These are phyloP conservation scores for Colistium nudipinnis DNA, from an alignment of 2,113 vertebrate species.

Conservation along the genomic window DNA sequence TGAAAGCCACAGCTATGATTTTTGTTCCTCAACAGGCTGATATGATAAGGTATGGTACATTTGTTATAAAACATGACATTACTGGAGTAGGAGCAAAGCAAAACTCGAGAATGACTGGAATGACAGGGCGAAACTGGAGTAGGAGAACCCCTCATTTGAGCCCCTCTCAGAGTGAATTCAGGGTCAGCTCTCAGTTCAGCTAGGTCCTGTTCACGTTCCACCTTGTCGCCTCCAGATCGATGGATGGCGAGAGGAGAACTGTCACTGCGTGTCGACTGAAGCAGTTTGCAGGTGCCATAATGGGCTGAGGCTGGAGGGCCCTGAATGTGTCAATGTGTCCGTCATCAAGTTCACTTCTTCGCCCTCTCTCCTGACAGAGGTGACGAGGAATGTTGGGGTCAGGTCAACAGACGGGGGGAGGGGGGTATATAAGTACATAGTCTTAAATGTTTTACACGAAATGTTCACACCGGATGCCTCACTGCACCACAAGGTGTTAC, in stretches of 20 bases:
- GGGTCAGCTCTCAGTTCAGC: conserved; percentile 10
- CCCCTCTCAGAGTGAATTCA: not conserved
- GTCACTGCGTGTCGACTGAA: not conserved
- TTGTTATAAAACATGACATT: too few relatives aligned
- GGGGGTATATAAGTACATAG: too few relatives aligned
- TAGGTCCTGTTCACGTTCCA: conserved; percentile 20
- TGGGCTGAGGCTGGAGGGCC: conserved; percentile 18
- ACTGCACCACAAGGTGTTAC: not conserved
- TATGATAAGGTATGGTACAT: too few relatives aligned
- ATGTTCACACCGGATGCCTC: not conserved
- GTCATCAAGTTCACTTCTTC: conserved; percentile 28
- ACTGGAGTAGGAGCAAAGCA: too few relatives aligned
- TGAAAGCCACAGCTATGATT: too few relatives aligned
- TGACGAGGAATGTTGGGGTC: not conserved
- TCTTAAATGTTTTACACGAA: not conserved
- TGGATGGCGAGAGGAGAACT: conserved; percentile 44
- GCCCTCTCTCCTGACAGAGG: not conserved
- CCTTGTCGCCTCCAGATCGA: not conserved
- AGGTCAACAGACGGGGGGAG: not conserved
- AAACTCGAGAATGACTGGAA: too few relatives aligned
- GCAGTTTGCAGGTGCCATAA: conserved; percentile 10
- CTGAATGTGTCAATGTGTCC: conserved; percentile 32
- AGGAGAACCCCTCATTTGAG: too few relatives aligned
- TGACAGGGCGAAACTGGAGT: too few relatives aligned
- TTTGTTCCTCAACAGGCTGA: too few relatives aligned